These are phyloP conservation scores for Callaeas wilsoni DNA, from an alignment of 2,113 vertebrate species.

Conservation along the genomic window DNA sequence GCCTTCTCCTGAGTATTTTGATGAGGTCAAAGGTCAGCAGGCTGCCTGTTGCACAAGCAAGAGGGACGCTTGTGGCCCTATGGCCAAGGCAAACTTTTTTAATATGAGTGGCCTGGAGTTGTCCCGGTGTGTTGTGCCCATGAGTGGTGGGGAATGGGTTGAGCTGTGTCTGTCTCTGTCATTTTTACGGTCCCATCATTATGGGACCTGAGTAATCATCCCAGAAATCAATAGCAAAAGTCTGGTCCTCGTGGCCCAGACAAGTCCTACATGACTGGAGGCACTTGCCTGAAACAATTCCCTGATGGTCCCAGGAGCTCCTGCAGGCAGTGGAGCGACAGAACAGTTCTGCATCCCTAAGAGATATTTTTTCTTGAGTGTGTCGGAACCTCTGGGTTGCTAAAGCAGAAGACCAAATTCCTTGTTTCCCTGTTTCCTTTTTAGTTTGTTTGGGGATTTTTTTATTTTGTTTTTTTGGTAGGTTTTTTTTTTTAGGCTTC, in stretches of 20 bases:
- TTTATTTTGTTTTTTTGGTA: not conserved
- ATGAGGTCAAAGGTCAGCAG: not conserved
- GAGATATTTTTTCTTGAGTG: not conserved
- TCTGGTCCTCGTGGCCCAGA: accelerated
- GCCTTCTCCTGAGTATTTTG: not conserved
- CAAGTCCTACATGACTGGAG: accelerated
- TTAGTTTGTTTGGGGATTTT: not conserved
- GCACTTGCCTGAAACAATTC: not conserved
- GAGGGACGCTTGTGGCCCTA: not conserved
- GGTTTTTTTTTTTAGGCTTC: not conserved
- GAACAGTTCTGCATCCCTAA: not conserved
- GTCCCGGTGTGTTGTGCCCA: not conserved
- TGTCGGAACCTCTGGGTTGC: not conserved
- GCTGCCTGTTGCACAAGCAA: not conserved
- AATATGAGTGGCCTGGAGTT: not conserved
- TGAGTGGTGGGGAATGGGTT: not conserved
- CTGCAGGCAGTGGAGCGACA: not conserved
- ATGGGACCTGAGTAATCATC: not conserved
- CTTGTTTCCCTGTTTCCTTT: not conserved
- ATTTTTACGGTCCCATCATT: not conserved
- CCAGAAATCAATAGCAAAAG: not conserved
- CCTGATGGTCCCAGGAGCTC: not conserved
- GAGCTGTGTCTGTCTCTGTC: not conserved
- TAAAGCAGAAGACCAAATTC: not conserved
- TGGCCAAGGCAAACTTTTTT: not conserved